Percentiles rank a stretch among this genome's conserved stretches.
Conservation (phyloP, 1,140 invertebrate genomes). For the Wiebesia pumilae region DNA sequence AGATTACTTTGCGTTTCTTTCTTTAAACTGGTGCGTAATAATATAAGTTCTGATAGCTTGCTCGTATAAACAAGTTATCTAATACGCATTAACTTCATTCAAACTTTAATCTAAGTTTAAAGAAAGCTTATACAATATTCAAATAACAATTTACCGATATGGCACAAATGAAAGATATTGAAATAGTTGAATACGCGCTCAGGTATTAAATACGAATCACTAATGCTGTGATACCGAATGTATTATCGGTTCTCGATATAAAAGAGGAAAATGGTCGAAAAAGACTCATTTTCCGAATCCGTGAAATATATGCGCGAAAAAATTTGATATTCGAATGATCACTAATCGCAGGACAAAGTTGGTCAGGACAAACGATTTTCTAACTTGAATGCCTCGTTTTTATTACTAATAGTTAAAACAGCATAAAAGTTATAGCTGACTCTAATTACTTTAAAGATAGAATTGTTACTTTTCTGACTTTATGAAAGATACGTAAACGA, state of each 20-base stretch:
- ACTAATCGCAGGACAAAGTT: slow-evolving; percentile 33
- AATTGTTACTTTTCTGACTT: slow-evolving; percentile 9
- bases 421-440: slow-evolving; percentile 26
- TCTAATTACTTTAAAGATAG: slow-evolving; percentile 46
- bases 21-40: too few species aligned
- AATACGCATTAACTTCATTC: neutral
- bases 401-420: slow-evolving; percentile 25
- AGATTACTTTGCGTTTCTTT: too few species aligned
- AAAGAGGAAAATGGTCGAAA: neutral
- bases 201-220: slow-evolving; percentile 34
- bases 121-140: neutral
- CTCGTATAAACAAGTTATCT: neutral
- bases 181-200: neutral
- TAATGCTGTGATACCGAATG: slow-evolving; percentile 30
- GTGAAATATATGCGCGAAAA: slow-evolving; percentile 19
- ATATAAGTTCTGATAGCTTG: too few species aligned
- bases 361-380: slow-evolving; percentile 14
- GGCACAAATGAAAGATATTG: neutral
- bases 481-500: slow-evolving; percentile 35
- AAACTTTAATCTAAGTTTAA: neutral
- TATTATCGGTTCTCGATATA: slow-evolving; percentile 22
- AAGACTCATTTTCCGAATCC: slow-evolving; percentile 7
- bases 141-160: neutral
- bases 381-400: slow-evolving; percentile 27
- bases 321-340: slow-evolving; percentile 41